A percentile compares a stretch with the other conserved stretches of the same genome.
Conservation (phyloP, 2,888 invertebrate genomes). For the Clunio marinus region DNA sequence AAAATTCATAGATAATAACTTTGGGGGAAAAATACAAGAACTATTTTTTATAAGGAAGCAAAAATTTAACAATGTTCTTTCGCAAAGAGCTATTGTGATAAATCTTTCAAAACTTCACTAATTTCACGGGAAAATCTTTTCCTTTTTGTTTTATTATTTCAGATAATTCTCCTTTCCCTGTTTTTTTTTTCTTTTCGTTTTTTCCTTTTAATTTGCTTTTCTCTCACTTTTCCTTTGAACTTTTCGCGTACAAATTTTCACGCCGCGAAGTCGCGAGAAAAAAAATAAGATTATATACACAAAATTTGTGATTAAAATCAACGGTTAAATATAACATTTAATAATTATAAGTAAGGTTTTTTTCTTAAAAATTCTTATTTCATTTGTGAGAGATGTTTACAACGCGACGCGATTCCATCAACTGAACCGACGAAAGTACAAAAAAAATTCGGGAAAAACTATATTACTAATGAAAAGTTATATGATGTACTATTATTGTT, state of each 20-base stretch:
- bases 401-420: slow-evolving; percentile 35
- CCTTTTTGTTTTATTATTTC: background rate
- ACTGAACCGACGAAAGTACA: slow-evolving; percentile 36
- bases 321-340: slow-evolving; percentile 36
- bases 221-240: background rate
- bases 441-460: slow-evolving; percentile 31
- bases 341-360: slow-evolving; percentile 34
- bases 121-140: background rate
- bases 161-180: background rate
- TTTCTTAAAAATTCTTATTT: slow-evolving; percentile 35
- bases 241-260: slow-evolving; percentile 5
- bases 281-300: slow-evolving; percentile 31
- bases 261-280: background rate
- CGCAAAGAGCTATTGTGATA: background rate
- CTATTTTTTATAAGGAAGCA: background rate
- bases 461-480: slow-evolving; percentile 38
- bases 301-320: slow-evolving; percentile 28
- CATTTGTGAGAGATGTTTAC: slow-evolving; percentile 38
- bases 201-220: background rate
- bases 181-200: background rate
- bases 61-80: background rate
- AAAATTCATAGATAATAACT: background rate
- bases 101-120: slow-evolving; percentile 6
- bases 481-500: slow-evolving; percentile 37
- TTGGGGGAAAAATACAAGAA: background rate